Base-by-base conservation (phyloP, 2,888 invertebrate genomes). In the Oligia strigilis region DNA sequence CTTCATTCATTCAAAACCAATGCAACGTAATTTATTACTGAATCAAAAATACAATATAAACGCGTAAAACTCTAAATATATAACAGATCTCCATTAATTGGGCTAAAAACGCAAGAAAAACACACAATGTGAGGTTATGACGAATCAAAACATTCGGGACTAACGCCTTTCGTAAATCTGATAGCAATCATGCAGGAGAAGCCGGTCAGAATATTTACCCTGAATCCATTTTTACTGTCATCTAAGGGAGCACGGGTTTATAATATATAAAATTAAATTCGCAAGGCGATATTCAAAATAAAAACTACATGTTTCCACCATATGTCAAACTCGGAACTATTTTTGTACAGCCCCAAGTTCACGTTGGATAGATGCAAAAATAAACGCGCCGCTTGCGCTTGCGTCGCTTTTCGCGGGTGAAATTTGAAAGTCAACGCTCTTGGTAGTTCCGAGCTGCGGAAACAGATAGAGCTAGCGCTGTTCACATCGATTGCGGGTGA, bases 271-370 rank as follows among this genome's bases (percentile, higher is more conserved):
- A 93, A 93, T 94, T 91, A 92, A 94, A 94, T 94, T 94, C 93
- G 93, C 95, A 88, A 93, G 91, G 79, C 93, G 93, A 93, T 94
- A 95, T 95, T 94, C 91, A 94, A 95, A 95, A 95, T 95, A 96
- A 95, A 95, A 95, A 94, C 97, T 96, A 97, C 96, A 97, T 97
- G 95, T 94, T 97, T 94, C 95, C 92, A 93, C 93, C 94, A 93
- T 96, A 95, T 97, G 97, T 97, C 97, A 96, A 96, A 97, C 95
- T 94, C 92, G 77, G 86, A 93, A 96, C 96, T 97, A 97, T 97
- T 97, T 97, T 94, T 89, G 95, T 94, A 89, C 94, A 90, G 90
- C 92, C 88, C 94, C 96, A 96, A 96, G 97, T 96, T 97, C 97
- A 96, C 95, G 94, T 93, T 93, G 94, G 94, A 93, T 92, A 83